These are phyloP conservation scores for Drosophila borealis DNA, from an alignment of 2,888 invertebrate genomes.

Conservation along the genomic window DNA sequence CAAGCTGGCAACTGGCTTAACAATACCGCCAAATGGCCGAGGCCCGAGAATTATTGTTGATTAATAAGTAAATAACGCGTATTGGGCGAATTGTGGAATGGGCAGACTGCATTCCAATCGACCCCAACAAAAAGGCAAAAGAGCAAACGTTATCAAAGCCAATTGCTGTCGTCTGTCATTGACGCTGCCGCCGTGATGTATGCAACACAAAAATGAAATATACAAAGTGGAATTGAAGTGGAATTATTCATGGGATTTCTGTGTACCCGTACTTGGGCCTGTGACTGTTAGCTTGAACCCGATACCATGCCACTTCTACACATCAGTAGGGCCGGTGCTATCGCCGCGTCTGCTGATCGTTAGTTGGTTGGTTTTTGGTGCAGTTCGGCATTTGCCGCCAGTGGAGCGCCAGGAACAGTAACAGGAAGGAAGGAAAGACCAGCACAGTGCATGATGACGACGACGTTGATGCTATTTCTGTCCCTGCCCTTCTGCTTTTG, in stretches of 20 bases:
- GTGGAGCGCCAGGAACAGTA: constrained; percentile 23
- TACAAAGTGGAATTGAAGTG: constrained; percentile 79
- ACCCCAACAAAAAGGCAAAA: constrained; percentile 32
- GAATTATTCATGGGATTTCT: constrained; percentile 82
- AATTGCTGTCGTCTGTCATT: constrained; percentile 69
- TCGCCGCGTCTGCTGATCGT: constrained; percentile 39
- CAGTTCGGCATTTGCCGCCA: constrained; percentile 34
- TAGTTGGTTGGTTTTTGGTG: constrained; percentile 51
- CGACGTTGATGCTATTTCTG: constrained; percentile 32
- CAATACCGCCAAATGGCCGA: constrained; percentile 9
- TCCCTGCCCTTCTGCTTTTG: constrained; percentile 3
- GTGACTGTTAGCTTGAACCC: constrained; percentile 14
- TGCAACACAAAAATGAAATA: constrained; percentile 75
- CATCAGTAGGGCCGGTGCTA: constrained; percentile 12
- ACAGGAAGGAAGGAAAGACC: constrained; percentile 49
- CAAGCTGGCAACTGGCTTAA: constrained; percentile 17
- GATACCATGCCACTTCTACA: constrained; percentile 21
- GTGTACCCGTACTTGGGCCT: constrained; percentile 24
- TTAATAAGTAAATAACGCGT: constrained; percentile 36
- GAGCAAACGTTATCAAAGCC: constrained; percentile 67
- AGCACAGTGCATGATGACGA: constrained; percentile 43
- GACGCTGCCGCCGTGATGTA: constrained; percentile 63
- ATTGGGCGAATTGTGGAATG: constrained; percentile 11
- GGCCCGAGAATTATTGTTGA: constrained; percentile 32
- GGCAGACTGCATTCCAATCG: constrained; percentile 2